Evolutionary conservation across 1,140 invertebrate genomes (phyloP).

Genomic region (Brachionus rubens): DNA sequence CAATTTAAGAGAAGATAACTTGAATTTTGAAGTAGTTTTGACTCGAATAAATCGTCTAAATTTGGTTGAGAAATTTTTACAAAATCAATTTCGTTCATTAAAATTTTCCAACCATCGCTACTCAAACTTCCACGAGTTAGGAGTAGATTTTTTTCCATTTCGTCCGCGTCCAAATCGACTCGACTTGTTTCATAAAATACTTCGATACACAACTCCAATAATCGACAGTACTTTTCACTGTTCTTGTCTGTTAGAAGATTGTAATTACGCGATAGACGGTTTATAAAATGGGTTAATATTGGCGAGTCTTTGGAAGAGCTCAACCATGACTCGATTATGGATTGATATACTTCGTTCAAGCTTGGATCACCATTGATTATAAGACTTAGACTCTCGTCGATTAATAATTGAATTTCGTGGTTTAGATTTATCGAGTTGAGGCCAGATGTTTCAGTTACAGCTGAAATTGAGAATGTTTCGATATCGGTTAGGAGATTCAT

Average conservation of each 20-base stretch:
- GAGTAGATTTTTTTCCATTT: conserved; percentile 38
- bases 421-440: not conserved
- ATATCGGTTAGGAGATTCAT: conserved; percentile 42
- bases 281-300: conserved; percentile 32
- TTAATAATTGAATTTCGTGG: conserved; percentile 29
- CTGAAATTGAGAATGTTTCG: conserved; percentile 43
- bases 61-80: conserved; percentile 9
- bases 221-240: conserved; percentile 13
- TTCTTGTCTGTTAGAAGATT: conserved; percentile 19
- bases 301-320: conserved; percentile 44
- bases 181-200: conserved; percentile 12
- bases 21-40: not conserved
- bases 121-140: not conserved
- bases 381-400: conserved; percentile 13
- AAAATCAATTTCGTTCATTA: conserved; percentile 38
- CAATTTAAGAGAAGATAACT: conserved; percentile 30
- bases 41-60: conserved; percentile 24
- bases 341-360: conserved; percentile 20
- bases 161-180: not conserved
- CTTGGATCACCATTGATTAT: not conserved
- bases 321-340: conserved; percentile 27
- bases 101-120: not conserved
- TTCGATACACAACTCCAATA: conserved; percentile 41
- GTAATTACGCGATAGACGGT: conserved; percentile 5
- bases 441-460: not conserved